These are phyloP conservation scores for Prionace glauca DNA, from an alignment of 2,797 vertebrate species.

Conservation along the genomic window DNA sequence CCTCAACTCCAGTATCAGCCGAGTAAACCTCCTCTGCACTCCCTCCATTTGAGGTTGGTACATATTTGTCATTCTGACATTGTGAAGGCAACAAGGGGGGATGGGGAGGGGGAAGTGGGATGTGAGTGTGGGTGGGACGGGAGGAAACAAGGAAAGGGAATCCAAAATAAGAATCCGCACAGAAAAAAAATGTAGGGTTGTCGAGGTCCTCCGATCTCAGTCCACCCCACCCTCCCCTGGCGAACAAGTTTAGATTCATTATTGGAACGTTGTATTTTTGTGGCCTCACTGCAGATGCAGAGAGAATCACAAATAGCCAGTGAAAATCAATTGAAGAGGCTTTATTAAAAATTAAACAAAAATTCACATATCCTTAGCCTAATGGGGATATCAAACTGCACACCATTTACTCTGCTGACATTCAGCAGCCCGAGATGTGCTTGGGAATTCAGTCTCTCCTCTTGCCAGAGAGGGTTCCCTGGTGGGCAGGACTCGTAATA, in stretches of 20 bases:
- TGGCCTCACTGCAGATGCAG: neutral
- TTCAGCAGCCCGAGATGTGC: too few relatives aligned
- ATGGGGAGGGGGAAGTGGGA: neutral
- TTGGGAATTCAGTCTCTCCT: too few relatives aligned
- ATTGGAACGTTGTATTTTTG: neutral
- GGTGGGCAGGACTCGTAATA: neutral
- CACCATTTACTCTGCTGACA: neutral
- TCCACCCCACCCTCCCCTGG: neutral
- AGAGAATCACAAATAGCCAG: neutral
- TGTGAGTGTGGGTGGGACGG: too few relatives aligned
- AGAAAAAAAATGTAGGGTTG: neutral
- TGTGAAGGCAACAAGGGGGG: neutral
- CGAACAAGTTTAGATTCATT: neutral
- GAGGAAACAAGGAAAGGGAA: neutral
- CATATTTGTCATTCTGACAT: neutral
- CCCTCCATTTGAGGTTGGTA: neutral
- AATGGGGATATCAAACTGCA: neutral
- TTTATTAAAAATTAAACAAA: constrained; percentile 24
- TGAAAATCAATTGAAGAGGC: constrained; percentile 20
- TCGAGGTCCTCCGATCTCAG: neutral
- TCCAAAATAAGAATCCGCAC: neutral
- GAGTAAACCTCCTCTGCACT: too few relatives aligned
- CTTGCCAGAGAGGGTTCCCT: neutral
- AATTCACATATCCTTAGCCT: neutral
- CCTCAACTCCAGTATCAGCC: too few relatives aligned